These are phyloP conservation scores for Platycheirus rosarum DNA, from an alignment of 2,888 invertebrate species.

Conservation along the genomic window DNA sequence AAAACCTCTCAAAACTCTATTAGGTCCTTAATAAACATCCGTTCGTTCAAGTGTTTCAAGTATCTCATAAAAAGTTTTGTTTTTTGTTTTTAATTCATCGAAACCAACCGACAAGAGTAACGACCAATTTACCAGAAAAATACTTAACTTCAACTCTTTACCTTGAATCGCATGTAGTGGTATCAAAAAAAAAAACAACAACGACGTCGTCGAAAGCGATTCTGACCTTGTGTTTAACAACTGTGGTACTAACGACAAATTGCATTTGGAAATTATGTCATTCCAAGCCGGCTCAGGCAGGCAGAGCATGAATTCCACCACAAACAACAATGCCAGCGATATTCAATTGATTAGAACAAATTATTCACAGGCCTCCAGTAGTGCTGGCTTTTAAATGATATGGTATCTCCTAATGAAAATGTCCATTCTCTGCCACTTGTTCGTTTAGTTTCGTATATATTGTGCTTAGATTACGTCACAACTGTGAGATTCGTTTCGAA, in stretches of 20 bases:
- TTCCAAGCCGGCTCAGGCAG: slow-evolving; percentile 13
- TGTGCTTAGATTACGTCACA: slow-evolving; percentile 59
- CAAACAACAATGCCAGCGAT: slow-evolving; percentile 42
- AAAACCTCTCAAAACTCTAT: slow-evolving; percentile 8
- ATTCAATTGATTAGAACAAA: slow-evolving; percentile 67
- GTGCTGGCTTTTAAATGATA: slow-evolving; percentile 20
- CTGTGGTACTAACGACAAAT: slow-evolving; percentile 46
- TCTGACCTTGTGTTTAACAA: slow-evolving; percentile 63
- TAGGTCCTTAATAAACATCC: slow-evolving; percentile 35
- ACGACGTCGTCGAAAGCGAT: slow-evolving; percentile 15
- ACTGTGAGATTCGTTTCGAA: slow-evolving; percentile 32
- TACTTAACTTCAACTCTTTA: slow-evolving; percentile 48
- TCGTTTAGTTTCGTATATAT: slow-evolving; percentile 34
- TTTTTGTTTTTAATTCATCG: slow-evolving; percentile 4
- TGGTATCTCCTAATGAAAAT: slow-evolving; percentile 41
- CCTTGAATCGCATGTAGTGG: slow-evolving; percentile 1
- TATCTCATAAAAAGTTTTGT: background rate
- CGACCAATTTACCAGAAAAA: slow-evolving; percentile 16
- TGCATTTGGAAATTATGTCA: slow-evolving; percentile 70
- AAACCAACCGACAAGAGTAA: slow-evolving; percentile 23
- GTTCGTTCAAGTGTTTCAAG: slow-evolving; percentile 22
- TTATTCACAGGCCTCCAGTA: slow-evolving; percentile 50
- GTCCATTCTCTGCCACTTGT: slow-evolving; percentile 47
- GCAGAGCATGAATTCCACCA: background rate
- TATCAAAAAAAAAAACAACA: slow-evolving; percentile 18